Conservation (phyloP, 2,113 vertebrate species). For the Halcyon malimbica region DNA sequence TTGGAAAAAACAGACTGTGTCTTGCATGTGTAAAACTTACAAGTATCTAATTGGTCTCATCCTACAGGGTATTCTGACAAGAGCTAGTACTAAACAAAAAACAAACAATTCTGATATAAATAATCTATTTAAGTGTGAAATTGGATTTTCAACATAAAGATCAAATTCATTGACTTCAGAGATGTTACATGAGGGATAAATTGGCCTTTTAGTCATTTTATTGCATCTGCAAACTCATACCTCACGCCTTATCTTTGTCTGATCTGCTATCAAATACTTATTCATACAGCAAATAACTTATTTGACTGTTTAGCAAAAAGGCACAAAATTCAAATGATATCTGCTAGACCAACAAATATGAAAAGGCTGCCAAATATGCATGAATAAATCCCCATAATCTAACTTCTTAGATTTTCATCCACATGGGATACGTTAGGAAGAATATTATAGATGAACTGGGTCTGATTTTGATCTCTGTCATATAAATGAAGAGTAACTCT, state of each 20-base stretch:
- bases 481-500: slow-evolving; percentile 44
- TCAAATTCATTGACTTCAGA: slow-evolving; percentile 55
- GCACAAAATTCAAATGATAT: slow-evolving; percentile 47
- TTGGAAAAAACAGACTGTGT: background rate
- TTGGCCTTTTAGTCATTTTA: slow-evolving; percentile 59
- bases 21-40: background rate
- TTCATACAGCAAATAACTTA: slow-evolving; percentile 49
- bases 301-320: slow-evolving; percentile 39
- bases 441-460: slow-evolving; percentile 1
- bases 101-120: slow-evolving; percentile 54
- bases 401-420: slow-evolving; percentile 23
- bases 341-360: slow-evolving; percentile 11
- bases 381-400: slow-evolving; percentile 44
- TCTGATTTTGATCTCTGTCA: slow-evolving; percentile 46
- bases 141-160: slow-evolving; percentile 66
- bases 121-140: slow-evolving; percentile 71
- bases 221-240: slow-evolving; percentile 42
- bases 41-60: slow-evolving; percentile 2
- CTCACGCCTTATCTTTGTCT: slow-evolving; percentile 25
- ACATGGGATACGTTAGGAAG: background rate
- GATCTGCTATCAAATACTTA: slow-evolving; percentile 58
- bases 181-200: slow-evolving; percentile 41
- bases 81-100: slow-evolving; percentile 28
- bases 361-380: slow-evolving; percentile 15
- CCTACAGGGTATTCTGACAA: slow-evolving; percentile 17